A percentile compares a stretch with the other conserved stretches of the same genome.
Conservation (phyloP, 2,888 invertebrate genomes). For the Dryococelus australis region DNA sequence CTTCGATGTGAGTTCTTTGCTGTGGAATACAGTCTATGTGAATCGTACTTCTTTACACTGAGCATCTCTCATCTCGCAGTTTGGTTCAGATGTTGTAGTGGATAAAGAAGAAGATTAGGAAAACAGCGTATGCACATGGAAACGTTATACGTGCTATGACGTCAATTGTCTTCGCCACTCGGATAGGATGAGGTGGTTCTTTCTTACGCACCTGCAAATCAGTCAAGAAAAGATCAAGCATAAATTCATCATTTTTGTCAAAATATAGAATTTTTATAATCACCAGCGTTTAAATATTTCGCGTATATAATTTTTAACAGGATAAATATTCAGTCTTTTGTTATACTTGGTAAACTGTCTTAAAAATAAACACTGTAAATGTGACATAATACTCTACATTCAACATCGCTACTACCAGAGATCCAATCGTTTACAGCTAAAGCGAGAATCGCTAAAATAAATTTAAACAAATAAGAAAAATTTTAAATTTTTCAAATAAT, state of each 20-base stretch:
- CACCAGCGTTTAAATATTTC: no score
- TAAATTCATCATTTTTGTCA: not conserved
- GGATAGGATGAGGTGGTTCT: slow-evolving; percentile 90
- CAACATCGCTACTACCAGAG: no score
- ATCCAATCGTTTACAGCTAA: no score
- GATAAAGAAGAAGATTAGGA: slow-evolving; percentile 94
- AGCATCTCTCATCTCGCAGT: not conserved
- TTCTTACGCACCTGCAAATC: slow-evolving; percentile 83
- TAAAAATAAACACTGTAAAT: no score
- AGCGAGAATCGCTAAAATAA: no score
- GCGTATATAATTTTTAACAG: no score
- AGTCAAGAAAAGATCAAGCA: slow-evolving; percentile 45
- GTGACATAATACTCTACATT: no score
- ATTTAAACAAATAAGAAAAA: no score
- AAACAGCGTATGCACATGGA: slow-evolving; percentile 91
- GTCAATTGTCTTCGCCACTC: slow-evolving; percentile 94
- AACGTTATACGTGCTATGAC: slow-evolving; percentile 94
- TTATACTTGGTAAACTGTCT: no score
- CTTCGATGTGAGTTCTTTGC: slow-evolving; percentile 2
- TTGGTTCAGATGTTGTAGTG: slow-evolving; percentile 71
- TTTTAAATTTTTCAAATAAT: no score
- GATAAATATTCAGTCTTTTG: no score
- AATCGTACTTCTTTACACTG: not conserved
- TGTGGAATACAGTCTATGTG: not conserved
- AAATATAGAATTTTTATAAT: not conserved